These are phyloP conservation scores for Luperina nickerlii DNA, from an alignment of 2,888 invertebrate species.

Conservation along the genomic window DNA sequence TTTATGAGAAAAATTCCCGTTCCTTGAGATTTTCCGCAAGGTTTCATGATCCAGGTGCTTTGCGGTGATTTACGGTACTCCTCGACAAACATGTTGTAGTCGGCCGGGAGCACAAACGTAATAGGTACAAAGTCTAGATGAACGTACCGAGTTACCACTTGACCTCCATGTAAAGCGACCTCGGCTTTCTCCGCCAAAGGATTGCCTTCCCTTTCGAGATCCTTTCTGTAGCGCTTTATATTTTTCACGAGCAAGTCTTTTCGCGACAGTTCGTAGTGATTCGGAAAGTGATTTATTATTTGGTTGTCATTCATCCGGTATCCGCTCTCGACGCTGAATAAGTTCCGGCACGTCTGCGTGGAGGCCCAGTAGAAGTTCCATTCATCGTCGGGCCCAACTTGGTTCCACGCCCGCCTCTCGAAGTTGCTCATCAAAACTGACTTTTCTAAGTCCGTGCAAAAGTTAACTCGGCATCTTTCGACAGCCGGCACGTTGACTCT, in stretches of 20 bases:
- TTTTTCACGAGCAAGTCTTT: conserved; percentile 99
- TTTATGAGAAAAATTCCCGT: conserved; percentile 99
- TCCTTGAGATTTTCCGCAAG: conserved; percentile 98
- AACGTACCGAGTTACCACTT: conserved; percentile 93
- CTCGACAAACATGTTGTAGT: conserved; percentile 99
- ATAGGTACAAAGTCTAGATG: conserved; percentile 97
- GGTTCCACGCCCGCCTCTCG: conserved; percentile 91
- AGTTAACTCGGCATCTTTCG: conserved; percentile 87
- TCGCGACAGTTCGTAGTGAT: conserved; percentile 97
- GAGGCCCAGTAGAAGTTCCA: conserved; percentile 99
- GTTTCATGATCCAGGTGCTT: conserved; percentile 99
- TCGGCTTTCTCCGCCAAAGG: conserved; percentile 94
- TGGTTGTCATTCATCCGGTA: conserved; percentile 94
- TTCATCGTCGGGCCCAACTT: conserved; percentile 96
- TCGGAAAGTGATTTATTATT: conserved; percentile 98
- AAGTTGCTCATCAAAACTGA: conserved; percentile 81
- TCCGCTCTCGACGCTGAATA: conserved; percentile 92
- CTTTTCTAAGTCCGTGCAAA: conserved; percentile 80
- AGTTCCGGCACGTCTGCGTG: conserved; percentile 96
- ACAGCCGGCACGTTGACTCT: conserved; percentile 81
- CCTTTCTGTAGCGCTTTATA: conserved; percentile 97
- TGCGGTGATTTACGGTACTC: conserved; percentile 98
- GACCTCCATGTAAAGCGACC: conserved; percentile 89
- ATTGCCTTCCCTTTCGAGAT: conserved; percentile 97
- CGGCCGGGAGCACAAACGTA: conserved; percentile 98